Conservation (phyloP, 2,888 invertebrate genomes). For the Saturnia pavonia region DNA sequence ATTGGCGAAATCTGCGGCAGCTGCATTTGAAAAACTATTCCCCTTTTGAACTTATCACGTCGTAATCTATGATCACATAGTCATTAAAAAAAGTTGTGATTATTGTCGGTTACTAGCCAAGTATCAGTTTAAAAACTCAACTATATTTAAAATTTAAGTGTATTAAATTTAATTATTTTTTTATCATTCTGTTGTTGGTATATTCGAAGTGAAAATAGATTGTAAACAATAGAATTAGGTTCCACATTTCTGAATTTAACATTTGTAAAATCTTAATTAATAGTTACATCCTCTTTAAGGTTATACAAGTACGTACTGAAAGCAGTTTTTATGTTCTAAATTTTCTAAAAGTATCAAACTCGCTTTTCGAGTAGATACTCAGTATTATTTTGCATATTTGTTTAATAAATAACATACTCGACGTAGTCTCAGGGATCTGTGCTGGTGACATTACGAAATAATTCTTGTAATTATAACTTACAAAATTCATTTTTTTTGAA, state of each 20-base stretch:
- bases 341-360: neutral
- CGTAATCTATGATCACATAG: neutral
- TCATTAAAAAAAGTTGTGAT: neutral
- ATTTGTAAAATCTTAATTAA: neutral
- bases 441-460: neutral
- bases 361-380: neutral
- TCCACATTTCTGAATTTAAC: neutral
- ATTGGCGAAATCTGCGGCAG: neutral
- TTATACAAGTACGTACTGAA: neutral
- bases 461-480: neutral
- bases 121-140: neutral
- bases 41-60: neutral
- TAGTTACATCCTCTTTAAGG: neutral
- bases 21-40: neutral
- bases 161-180: no score
- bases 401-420: neutral
- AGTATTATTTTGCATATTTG: neutral
- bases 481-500: neutral
- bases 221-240: neutral
- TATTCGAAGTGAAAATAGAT: neutral
- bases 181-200: neutral
- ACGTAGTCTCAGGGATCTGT: neutral
- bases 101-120: neutral
- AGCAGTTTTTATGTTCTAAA: neutral
- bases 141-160: neutral